Evolutionary conservation across 1,140 invertebrate species (phyloP).

Genomic region (Aphaenogaster floridana): DNA sequence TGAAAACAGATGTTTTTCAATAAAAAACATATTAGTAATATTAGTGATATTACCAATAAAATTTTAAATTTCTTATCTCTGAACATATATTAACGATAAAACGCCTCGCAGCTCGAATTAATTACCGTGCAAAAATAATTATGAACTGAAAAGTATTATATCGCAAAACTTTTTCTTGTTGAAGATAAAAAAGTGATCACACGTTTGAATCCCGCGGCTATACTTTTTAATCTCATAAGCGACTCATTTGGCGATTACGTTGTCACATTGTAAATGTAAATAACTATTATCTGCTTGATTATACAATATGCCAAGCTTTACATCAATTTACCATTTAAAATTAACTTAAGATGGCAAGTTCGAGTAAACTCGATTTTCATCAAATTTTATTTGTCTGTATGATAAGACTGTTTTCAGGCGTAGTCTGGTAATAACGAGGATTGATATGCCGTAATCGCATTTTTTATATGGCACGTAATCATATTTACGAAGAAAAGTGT

Average conservation of each 20-base stretch:
- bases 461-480: not conserved
- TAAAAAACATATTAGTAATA: not conserved
- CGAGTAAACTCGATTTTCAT: not conserved
- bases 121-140: not conserved
- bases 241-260: not conserved
- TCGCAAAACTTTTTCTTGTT: not conserved
- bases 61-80: not conserved
- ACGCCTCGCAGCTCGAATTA: not conserved
- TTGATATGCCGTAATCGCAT: constrained; percentile 9
- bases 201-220: not conserved
- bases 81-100: not conserved
- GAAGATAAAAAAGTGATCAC: not conserved
- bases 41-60: not conserved
- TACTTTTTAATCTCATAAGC: not conserved
- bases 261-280: not conserved
- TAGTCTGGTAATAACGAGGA: not conserved
- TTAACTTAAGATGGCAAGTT: not conserved
- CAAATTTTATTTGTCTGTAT: not conserved
- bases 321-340: constrained; percentile 41
- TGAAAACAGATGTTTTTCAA: not conserved
- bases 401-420: not conserved
- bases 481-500: constrained; percentile 10
- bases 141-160: not conserved
- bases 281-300: constrained; percentile 13
- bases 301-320: not conserved